These are phyloP conservation scores for Drosophila meridionalis DNA, from an alignment of 2,888 invertebrate species.

Conservation along the genomic window DNA sequence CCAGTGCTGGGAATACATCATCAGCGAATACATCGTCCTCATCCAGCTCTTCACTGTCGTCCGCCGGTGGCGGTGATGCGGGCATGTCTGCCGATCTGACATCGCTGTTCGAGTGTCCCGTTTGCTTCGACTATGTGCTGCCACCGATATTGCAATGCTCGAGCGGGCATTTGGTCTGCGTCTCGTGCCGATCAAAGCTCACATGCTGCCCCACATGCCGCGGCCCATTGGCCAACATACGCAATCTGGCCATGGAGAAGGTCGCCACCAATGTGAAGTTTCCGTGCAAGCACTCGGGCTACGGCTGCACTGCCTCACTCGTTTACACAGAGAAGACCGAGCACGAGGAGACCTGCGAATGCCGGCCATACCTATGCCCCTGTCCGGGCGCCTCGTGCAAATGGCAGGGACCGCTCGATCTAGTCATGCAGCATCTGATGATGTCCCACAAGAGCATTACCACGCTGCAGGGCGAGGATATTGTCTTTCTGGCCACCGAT, in stretches of 20 bases:
- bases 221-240: constrained; percentile 97
- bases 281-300: constrained; percentile 98
- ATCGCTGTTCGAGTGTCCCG: constrained; percentile 97
- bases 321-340: constrained; percentile 99
- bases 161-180: constrained; percentile 99
- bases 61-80: constrained; percentile 85
- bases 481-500: constrained; percentile 99
- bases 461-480: constrained; percentile 99
- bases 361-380: constrained; percentile 98
- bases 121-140: constrained; percentile 99
- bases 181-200: constrained; percentile 97
- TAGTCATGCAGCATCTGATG: constrained; percentile 99
- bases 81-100: constrained; percentile 93
- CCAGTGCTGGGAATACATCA: constrained; percentile 79
- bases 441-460: constrained; percentile 99
- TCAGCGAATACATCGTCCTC: constrained; percentile 85
- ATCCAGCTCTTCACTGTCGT: constrained; percentile 85
- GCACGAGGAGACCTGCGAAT: constrained; percentile 99
- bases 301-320: constrained; percentile 96
- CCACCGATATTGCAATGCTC: constrained; percentile 99
- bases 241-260: constrained; percentile 99
- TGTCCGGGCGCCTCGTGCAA: constrained; percentile 99
- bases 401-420: constrained; percentile 99
- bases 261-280: constrained; percentile 99
- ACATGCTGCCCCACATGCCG: constrained; percentile 99